Conservation (phyloP, 2,113 vertebrate species). For the Atlantisia rogersi region DNA sequence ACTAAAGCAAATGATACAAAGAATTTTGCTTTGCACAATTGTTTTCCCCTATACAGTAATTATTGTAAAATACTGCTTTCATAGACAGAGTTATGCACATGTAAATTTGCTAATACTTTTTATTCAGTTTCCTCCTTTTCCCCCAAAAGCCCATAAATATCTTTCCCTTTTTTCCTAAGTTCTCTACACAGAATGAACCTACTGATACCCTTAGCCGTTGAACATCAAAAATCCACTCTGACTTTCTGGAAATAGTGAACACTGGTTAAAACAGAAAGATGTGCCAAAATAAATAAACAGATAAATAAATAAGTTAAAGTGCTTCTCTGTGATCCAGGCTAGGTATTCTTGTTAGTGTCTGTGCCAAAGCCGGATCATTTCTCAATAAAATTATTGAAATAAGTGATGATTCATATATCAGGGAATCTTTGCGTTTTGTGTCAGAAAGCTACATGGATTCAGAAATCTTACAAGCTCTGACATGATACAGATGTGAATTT, state of each 20-base stretch:
- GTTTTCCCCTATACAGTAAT: neutral
- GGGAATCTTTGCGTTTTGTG: neutral
- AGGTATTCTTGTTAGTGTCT: neutral
- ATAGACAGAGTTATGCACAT: neutral
- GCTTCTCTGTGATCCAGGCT: neutral
- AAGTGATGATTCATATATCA: rapidly evolving
- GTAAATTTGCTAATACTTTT: neutral
- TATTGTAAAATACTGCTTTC: neutral
- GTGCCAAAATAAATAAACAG: neutral
- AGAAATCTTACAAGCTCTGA: neutral
- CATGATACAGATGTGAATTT: neutral
- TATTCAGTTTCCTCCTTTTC: neutral
- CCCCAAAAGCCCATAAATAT: neutral
- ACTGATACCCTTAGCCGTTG: neutral
- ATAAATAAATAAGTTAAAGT: neutral
- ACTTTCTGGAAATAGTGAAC: neutral
- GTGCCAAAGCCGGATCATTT: neutral
- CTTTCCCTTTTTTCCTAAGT: neutral
- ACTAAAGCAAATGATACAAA: neutral
- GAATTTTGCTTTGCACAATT: neutral
- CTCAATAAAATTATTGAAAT: neutral
- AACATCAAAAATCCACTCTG: neutral
- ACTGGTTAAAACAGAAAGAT: neutral
- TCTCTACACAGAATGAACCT: neutral
- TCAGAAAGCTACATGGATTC: neutral